Percentiles rank a stretch among this genome's conserved stretches.
phyloP scores from a whole-genome alignment of 2,888 invertebrate species.

The Cantharis lateralis region DNA sequence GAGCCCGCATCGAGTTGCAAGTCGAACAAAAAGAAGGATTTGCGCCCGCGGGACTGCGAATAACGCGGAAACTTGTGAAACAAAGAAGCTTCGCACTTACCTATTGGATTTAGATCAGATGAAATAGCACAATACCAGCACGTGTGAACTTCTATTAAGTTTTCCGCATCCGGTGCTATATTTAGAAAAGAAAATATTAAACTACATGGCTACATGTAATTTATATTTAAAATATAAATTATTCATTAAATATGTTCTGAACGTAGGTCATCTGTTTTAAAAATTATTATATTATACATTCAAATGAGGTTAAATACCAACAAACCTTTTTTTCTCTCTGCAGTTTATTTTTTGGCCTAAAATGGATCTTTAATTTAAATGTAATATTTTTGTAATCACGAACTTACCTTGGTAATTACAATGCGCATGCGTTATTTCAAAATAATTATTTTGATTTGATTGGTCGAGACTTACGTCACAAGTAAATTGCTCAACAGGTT shows the following conservation, averaged over 20 bases:
- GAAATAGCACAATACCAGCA: slow-evolving; percentile 45
- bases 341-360: no score
- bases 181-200: slow-evolving; percentile 21
- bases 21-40: slow-evolving; percentile 47
- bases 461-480: no score
- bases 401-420: no score
- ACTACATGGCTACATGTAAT: slow-evolving; percentile 15
- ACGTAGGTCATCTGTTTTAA: neutral
- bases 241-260: neutral
- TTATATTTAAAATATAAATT: neutral
- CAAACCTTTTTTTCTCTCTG: neutral
- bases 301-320: neutral
- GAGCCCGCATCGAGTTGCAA: slow-evolving; percentile 46
- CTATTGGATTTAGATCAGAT: slow-evolving; percentile 47
- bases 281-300: neutral
- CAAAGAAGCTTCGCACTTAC: slow-evolving; percentile 45
- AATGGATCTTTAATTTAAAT: no score
- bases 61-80: slow-evolving; percentile 48
- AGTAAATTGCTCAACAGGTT: no score
- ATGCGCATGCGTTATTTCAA: no score
- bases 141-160: slow-evolving; percentile 45
- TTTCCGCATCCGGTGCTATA: slow-evolving; percentile 42
- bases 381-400: no score
- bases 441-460: no score
- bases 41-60: slow-evolving; percentile 46